Percentiles rank a stretch among this genome's conserved stretches.
phyloP scores from a whole-genome alignment of 2,797 vertebrate genomes.

The Anniella stebbinsi region DNA sequence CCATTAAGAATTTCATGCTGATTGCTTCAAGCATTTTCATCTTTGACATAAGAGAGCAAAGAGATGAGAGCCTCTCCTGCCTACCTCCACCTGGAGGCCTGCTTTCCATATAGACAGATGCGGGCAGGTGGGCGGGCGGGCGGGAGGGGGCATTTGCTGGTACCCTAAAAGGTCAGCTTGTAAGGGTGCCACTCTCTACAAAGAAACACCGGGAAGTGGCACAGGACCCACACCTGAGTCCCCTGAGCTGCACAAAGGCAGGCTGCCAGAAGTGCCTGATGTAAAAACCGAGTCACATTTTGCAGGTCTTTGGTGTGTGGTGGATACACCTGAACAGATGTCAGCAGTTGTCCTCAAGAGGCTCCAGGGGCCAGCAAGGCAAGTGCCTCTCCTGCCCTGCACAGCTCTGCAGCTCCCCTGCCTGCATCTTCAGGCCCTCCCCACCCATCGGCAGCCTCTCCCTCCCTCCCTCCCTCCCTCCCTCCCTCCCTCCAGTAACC shows the following conservation, averaged over 20 bases:
- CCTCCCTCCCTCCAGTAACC: no score
- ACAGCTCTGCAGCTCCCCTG: neutral
- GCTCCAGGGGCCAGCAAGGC: no score
- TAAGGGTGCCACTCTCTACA: no score
- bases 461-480: no score
- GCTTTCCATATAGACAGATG: conserved; percentile 16
- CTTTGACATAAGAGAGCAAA: conserved; percentile 89
- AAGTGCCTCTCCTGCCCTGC: neutral
- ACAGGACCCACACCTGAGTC: neutral
- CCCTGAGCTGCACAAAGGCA: rapidly evolving
- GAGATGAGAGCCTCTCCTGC: conserved; percentile 75
- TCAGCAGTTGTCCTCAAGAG: neutral
- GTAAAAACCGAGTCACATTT: no score
- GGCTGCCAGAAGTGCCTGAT: neutral
- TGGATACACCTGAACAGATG: neutral
- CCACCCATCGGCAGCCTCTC: no score
- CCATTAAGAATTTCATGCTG: conserved; percentile 95
- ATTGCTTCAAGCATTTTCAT: conserved; percentile 92
- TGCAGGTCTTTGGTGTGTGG: neutral
- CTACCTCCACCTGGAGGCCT: conserved; percentile 38
- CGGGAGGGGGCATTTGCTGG: neutral
- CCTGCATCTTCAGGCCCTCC: neutral
- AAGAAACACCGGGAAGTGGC: neutral
- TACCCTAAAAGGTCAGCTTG: rapidly evolving
- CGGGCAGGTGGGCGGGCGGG: no score